These are phyloP conservation scores for Lepeophtheirus nordmannii DNA, from an alignment of 2,888 invertebrate genomes.

Conservation along the genomic window DNA sequence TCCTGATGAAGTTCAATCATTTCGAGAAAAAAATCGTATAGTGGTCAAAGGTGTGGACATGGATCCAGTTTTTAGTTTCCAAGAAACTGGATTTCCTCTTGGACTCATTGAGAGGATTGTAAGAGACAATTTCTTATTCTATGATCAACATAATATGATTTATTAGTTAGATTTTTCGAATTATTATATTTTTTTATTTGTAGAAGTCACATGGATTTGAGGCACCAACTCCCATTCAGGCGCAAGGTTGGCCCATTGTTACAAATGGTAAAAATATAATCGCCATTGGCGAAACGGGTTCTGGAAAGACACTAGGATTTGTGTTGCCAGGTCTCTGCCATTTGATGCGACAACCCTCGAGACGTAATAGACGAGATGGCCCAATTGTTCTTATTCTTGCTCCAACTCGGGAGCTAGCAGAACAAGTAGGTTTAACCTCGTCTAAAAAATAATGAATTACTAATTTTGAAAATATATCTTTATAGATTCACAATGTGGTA, in stretches of 20 bases:
- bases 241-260: constrained; percentile 21
- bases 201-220: constrained; percentile 4
- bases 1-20: constrained; percentile 9
- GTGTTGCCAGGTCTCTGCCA: constrained; percentile 9
- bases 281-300: constrained; percentile 21
- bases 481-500: neutral
- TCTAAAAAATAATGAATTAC: no score
- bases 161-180: no score
- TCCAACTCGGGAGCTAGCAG: constrained; percentile 16
- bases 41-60: neutral
- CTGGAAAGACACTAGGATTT: constrained; percentile 18
- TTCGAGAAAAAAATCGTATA: constrained; percentile 14
- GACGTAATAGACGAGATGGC: neutral
- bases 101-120: neutral
- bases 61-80: constrained; percentile 10
- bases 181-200: neutral
- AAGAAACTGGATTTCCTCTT: neutral
- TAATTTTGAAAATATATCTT: neutral
- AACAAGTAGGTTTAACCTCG: neutral
- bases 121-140: neutral
- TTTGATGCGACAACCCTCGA: neutral
- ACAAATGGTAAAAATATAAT: constrained; percentile 1
- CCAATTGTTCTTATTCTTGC: constrained; percentile 9
- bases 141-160: neutral
- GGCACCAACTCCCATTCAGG: constrained; percentile 14